phyloP scores from a whole-genome alignment of 1,140 invertebrate genomes.

The Orchesella cincta region DNA sequence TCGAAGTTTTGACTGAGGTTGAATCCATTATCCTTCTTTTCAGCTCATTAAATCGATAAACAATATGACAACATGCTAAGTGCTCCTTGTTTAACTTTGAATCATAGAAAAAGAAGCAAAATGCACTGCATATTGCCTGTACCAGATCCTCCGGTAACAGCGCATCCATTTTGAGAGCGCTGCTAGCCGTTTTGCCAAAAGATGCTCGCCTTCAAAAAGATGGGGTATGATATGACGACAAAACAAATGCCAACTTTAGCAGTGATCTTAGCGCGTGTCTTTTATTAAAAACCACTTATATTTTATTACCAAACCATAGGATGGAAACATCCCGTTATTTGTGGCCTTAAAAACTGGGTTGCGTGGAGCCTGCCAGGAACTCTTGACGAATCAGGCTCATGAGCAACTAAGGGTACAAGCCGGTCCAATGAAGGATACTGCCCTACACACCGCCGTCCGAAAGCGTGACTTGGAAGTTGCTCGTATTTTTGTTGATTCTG shows the following conservation, averaged over 20 bases:
- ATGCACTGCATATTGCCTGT: conserved; percentile 87
- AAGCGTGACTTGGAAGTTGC: conserved; percentile 88
- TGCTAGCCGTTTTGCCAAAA: conserved; percentile 80
- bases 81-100: conserved; percentile 35
- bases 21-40: no score
- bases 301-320: conserved; percentile 63
- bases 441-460: conserved; percentile 85
- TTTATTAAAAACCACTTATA: not conserved
- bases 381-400: conserved; percentile 72
- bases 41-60: no score
- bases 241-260: not conserved
- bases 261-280: not conserved
- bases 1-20: conserved; percentile 88
- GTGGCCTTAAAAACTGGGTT: conserved; percentile 90
- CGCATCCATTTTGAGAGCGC: conserved; percentile 79
- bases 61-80: not conserved
- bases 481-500: conserved; percentile 85
- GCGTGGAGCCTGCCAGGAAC: conserved; percentile 85
- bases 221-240: conserved; percentile 67
- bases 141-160: conserved; percentile 84
- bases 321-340: conserved; percentile 90
- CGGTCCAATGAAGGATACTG: conserved; percentile 72
- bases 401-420: conserved; percentile 75
- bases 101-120: conserved; percentile 68
- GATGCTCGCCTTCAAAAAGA: conserved; percentile 82